Percentiles rank a stretch among this genome's conserved stretches.
These are phyloP conservation scores for Parauchenoglanis ngamensis DNA, from an alignment of 2,797 vertebrate species.

Conservation along the genomic window DNA sequence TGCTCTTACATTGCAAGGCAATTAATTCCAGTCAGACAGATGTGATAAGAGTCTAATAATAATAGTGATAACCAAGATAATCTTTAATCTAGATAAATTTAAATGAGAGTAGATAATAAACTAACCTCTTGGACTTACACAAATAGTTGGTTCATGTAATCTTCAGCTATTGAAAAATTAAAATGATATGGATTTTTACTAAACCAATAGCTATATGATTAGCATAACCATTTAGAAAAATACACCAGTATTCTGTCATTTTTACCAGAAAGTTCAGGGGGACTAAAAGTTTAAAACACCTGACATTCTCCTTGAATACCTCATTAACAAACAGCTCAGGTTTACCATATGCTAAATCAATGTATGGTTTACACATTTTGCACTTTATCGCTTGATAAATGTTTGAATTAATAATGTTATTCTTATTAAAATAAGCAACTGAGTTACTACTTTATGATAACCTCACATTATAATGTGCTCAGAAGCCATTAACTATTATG, in stretches of 20 bases:
- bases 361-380: neutral
- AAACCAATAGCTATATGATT: neutral
- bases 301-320: neutral
- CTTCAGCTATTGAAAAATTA: neutral
- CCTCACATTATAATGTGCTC: neutral
- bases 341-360: neutral
- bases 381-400: neutral
- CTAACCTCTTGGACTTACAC: neutral
- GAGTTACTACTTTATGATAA: neutral
- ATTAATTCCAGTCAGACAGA: neutral
- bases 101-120: neutral
- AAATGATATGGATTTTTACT: neutral
- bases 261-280: neutral
- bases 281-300: no score
- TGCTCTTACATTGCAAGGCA: neutral
- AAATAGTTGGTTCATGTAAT: neutral
- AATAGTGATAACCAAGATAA: neutral
- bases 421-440: neutral
- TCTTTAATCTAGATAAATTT: neutral
- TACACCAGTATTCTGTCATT: neutral
- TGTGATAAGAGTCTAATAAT: neutral
- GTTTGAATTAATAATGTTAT: neutral
- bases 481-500: neutral
- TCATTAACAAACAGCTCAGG: neutral
- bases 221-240: neutral